Evolutionary conservation across 2,113 vertebrate species (phyloP), one percentile per base, ranked within the genome.

Genomic region (Nyctereutes procyonoides): DNA sequence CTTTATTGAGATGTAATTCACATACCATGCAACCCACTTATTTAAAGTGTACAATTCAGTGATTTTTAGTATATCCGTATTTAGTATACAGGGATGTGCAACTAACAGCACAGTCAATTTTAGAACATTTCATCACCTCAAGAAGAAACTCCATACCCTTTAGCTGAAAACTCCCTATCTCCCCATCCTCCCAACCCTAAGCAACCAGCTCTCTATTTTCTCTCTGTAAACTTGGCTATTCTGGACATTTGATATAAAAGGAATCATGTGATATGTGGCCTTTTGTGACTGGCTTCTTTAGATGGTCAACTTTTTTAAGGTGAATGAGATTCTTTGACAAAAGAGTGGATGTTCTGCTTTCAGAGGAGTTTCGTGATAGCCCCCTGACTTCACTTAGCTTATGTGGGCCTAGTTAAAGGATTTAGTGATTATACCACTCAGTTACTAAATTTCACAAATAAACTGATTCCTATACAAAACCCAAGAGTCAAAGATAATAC

Each of bases 271-370:
- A 67, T 35, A 8, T 65, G 32, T 58, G 58, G 11, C n/a, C n/a
- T 86, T 83, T 56, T 58, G 26, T 71, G 4, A 15, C 38, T 71
- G 24, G 9, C 20, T 63, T 82, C 58, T 80, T 62, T 79, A 32
- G 4, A 63, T 16, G n/a, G 3, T 26, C 79, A 56, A 48, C 1
- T 63, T 22, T 53, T 69, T 67, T 32, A 91, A 95, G 38, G 32
- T 79, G 4, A 35, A 13, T 71, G 35, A 82, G 93, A 67, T 71
- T 96, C 35, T 95, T n/a, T 86, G 91, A 32, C 48, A 90, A 22
- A 60, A 16, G 35, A 58, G n/a, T 55, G 5, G 35, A n/a, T 87
- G 35, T 63, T 93, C 51, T 90, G 32, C 26, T 87, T 15, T 19
- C 17, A 55, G 30, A 76, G 16, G 28, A 9, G 1, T 5, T 43